Conservation (phyloP, 2,797 vertebrate genomes). For the Urocyon cinereoargenteus region DNA sequence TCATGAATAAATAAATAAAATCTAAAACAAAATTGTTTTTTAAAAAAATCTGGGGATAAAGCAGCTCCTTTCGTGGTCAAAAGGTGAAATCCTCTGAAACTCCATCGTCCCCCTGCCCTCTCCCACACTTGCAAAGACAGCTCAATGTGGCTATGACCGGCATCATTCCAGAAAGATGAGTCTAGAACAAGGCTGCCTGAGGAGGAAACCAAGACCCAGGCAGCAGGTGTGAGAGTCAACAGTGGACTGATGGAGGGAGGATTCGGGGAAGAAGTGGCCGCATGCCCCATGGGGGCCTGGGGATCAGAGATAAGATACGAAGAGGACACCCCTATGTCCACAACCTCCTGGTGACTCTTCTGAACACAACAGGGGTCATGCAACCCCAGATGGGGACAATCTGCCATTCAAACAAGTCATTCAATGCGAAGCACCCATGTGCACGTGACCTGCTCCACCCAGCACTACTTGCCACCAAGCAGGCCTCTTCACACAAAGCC, state of each 20-base stretch:
- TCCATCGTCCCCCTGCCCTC: rapidly evolving
- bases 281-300: neutral
- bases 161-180: neutral
- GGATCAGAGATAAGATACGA: neutral
- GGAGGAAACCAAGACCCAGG: neutral
- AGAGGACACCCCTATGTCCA: neutral
- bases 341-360: neutral
- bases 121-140: neutral
- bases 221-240: neutral
- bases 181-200: neutral
- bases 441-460: neutral
- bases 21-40: too few relatives aligned
- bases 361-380: neutral
- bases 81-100: neutral
- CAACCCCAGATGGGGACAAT: neutral
- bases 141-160: neutral
- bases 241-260: neutral
- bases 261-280: rapidly evolving
- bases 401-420: neutral
- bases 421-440: neutral
- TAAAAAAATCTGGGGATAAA: neutral
- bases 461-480: neutral
- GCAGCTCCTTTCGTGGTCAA: neutral
- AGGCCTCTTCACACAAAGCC: neutral
- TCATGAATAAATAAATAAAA: too few relatives aligned